phyloP scores from a whole-genome alignment of 2,888 invertebrate genomes.

The Orthosia incerta region DNA sequence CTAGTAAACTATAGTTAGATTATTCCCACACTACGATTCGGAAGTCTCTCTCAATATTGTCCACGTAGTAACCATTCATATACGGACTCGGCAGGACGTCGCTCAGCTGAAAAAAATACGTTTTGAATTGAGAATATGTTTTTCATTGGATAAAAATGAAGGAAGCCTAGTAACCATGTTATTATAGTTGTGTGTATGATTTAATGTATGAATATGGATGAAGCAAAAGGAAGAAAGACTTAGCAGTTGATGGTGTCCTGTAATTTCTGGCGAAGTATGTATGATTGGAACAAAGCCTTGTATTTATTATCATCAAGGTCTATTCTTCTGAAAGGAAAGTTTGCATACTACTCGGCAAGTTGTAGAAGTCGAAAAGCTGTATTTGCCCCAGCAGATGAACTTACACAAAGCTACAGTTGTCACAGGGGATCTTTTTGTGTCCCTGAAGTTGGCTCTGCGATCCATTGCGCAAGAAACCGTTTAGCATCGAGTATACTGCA shows the following conservation, averaged over 20 bases:
- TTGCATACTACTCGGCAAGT: not conserved
- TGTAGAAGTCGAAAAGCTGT: not conserved
- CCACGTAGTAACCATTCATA: conserved; percentile 82
- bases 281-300: conserved; percentile 48
- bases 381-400: too few relatives aligned
- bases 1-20: not conserved
- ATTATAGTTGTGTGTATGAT: too few relatives aligned
- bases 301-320: conserved; percentile 20
- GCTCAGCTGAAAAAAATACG: conserved; percentile 70
- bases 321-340: not conserved
- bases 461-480: too few relatives aligned
- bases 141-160: not conserved
- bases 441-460: too few relatives aligned
- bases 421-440: too few relatives aligned
- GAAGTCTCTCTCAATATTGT: conserved; percentile 79
- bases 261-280: not conserved
- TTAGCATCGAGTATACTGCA: too few relatives aligned
- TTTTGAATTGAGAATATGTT: not conserved
- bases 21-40: conserved; percentile 82
- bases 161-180: too few relatives aligned
- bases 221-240: not conserved
- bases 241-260: not conserved
- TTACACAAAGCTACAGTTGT: too few relatives aligned
- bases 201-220: not conserved
- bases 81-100: conserved; percentile 76